Conservation (phyloP, 2,888 invertebrate species). For the Ramazzottius varieornatus region DNA sequence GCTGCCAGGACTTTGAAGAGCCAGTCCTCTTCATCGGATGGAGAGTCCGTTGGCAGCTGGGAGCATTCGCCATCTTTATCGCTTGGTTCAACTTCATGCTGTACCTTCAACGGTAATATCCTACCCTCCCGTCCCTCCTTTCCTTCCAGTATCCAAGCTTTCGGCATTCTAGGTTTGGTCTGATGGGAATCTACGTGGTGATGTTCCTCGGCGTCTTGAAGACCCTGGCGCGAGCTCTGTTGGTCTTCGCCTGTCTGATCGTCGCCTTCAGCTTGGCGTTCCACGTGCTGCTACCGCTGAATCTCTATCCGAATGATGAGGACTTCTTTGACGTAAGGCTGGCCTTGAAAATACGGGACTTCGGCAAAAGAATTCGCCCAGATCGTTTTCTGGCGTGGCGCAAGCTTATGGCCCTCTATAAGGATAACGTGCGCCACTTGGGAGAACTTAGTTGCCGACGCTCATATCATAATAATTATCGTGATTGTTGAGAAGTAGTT, state of each 20-base stretch:
- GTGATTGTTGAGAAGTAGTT: background rate
- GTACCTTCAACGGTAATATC: background rate
- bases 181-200: conserved; percentile 22
- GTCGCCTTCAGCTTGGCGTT: conserved; percentile 17
- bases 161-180: conserved; percentile 20
- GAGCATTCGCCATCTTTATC: background rate
- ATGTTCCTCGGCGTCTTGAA: conserved; percentile 22
- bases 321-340: background rate
- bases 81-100: conserved; percentile 1
- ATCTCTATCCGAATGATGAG: background rate
- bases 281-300: conserved; percentile 14
- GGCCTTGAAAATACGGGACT: too few relatives aligned
- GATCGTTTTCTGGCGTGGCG: too few relatives aligned
- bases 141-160: background rate
- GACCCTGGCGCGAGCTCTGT: conserved; percentile 21
- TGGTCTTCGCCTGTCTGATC: conserved; percentile 21
- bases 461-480: too few relatives aligned
- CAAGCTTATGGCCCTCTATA: too few relatives aligned
- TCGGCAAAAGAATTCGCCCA: too few relatives aligned
- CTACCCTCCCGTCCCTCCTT: too few relatives aligned
- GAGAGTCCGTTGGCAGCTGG: background rate
- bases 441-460: too few relatives aligned
- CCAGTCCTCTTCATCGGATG: background rate
- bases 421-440: too few relatives aligned
- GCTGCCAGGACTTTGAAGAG: background rate